Evolutionary conservation across 2,888 invertebrate species (phyloP).

Genomic region (Masnerella sp.): DNA sequence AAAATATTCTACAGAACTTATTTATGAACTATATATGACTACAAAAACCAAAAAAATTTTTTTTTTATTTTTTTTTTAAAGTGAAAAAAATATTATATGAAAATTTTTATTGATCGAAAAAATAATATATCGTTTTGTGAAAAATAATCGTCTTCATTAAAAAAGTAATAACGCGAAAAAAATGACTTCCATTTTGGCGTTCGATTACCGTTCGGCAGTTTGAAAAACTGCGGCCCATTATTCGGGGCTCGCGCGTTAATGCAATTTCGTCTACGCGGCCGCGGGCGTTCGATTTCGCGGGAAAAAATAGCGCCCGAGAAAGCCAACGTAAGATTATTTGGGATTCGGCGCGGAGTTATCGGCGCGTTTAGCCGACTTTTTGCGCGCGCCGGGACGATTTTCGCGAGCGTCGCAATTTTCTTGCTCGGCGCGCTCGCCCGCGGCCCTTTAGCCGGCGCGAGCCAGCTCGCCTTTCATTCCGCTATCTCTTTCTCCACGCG

Average conservation of each 20-base stretch:
- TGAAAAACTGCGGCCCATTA: slow-evolving; percentile 41
- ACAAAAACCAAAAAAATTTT: too few species aligned
- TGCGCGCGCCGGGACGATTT: slow-evolving; percentile 38
- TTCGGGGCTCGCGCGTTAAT: slow-evolving; percentile 37
- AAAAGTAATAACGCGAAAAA: slow-evolving; percentile 22
- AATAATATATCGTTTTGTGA: too few species aligned
- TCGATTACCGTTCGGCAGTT: slow-evolving; percentile 24
- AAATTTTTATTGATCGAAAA: too few species aligned
- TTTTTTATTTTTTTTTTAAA: too few species aligned
- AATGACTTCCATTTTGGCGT: slow-evolving; percentile 28
- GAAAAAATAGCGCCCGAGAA: slow-evolving; percentile 73
- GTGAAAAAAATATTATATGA: too few species aligned
- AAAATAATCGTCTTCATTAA: too few species aligned
- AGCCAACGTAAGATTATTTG: slow-evolving; percentile 42
- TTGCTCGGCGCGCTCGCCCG: slow-evolving; percentile 37
- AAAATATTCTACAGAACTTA: too few species aligned
- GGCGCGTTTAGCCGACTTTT: slow-evolving; percentile 53
- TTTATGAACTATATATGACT: too few species aligned
- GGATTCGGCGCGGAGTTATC: slow-evolving; percentile 43
- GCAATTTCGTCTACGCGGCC: slow-evolving; percentile 58
- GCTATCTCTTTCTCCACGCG: slow-evolving; percentile 56
- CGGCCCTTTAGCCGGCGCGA: slow-evolving; percentile 32
- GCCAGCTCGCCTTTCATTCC: slow-evolving; percentile 45
- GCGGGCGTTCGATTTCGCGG: slow-evolving; percentile 75
- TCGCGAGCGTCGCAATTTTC: slow-evolving; percentile 58